Conservation (phyloP, 1,140 invertebrate genomes). For the Bombus confusus region DNA sequence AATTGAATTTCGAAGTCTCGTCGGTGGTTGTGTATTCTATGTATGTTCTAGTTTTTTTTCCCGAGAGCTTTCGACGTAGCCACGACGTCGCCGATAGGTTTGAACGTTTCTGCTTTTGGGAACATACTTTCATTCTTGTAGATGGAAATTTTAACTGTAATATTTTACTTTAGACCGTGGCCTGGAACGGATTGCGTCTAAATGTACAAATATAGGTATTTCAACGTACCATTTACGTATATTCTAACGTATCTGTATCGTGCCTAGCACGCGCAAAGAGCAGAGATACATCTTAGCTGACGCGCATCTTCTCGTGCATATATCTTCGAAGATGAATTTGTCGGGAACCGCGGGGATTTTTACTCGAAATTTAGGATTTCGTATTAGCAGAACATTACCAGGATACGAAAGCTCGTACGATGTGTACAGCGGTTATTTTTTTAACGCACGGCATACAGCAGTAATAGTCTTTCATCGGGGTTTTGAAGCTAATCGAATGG, state of each 20-base stretch:
- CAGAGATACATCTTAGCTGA: neutral
- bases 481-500: constrained; percentile 30
- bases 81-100: no score
- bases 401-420: neutral
- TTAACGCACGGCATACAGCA: neutral
- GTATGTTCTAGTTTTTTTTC: no score
- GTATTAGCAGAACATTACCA: no score
- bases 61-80: no score
- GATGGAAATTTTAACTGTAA: neutral
- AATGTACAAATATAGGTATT: neutral
- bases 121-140: no score
- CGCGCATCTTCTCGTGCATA: neutral
- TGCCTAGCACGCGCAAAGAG: neutral
- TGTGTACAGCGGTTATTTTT: constrained; percentile 19
- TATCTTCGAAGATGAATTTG: neutral
- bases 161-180: no score
- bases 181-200: neutral
- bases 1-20: neutral
- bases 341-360: no score
- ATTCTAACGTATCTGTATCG: neutral
- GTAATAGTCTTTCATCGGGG: constrained; percentile 18
- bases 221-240: neutral
- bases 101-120: no score
- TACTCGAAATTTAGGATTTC: no score
- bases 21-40: no score